Percentiles rank a stretch among this genome's conserved stretches.
phyloP scores from a whole-genome alignment of 1,140 invertebrate genomes.

The Drosophila erecta region DNA sequence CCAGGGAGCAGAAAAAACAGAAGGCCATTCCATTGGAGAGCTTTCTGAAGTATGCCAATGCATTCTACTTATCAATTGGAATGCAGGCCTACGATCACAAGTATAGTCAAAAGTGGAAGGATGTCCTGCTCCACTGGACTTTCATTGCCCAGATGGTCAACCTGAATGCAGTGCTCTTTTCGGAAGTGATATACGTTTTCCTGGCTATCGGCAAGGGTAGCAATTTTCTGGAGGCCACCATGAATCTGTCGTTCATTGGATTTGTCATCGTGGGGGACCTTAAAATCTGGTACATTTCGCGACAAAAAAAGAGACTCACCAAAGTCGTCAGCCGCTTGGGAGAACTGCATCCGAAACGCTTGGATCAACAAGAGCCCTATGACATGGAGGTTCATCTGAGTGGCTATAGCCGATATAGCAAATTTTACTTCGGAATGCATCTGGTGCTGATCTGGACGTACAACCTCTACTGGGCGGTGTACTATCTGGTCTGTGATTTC shows the following conservation, averaged over 20 bases:
- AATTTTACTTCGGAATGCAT: slow-evolving; percentile 60
- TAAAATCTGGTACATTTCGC: slow-evolving; percentile 66
- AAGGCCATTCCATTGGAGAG: slow-evolving; percentile 11
- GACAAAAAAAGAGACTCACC: slow-evolving; percentile 31
- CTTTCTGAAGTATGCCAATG: slow-evolving; percentile 58
- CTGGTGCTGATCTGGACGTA: slow-evolving; percentile 70
- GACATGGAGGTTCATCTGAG: slow-evolving; percentile 16
- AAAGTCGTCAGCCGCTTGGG: slow-evolving; percentile 43
- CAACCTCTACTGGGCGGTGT: slow-evolving; percentile 66
- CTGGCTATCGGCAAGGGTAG: slow-evolving; percentile 54
- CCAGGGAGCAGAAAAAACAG: neutral
- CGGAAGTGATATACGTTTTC: slow-evolving; percentile 66
- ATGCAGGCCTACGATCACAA: slow-evolving; percentile 61
- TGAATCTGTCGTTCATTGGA: slow-evolving; percentile 72
- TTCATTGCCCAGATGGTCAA: slow-evolving; percentile 59
- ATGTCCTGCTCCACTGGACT: slow-evolving; percentile 23
- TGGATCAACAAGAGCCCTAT: slow-evolving; percentile 37
- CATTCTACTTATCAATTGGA: slow-evolving; percentile 66
- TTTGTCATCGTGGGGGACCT: slow-evolving; percentile 67
- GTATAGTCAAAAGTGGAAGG: neutral
- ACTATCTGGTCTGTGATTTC: slow-evolving; percentile 65
- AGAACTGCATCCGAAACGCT: slow-evolving; percentile 40
- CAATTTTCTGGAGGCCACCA: slow-evolving; percentile 73
- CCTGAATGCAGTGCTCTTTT: slow-evolving; percentile 53
- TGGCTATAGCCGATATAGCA: slow-evolving; percentile 44